A percentile compares a stretch with the other conserved stretches of the same genome.
Conservation (phyloP, 2,888 invertebrate genomes). For the Limnephilus auricula region DNA sequence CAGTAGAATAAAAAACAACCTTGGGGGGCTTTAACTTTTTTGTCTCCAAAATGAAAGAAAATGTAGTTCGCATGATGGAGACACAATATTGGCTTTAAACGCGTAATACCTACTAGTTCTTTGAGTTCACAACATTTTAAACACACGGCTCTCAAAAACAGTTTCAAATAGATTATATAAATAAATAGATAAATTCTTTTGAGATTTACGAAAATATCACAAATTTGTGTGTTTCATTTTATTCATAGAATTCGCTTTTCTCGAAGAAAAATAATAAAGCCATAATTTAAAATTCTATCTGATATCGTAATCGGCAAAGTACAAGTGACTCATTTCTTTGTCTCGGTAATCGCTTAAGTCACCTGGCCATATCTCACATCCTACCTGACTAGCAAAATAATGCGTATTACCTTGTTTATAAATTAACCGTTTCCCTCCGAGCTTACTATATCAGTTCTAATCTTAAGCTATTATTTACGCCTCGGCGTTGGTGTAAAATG, state of each 20-base stretch:
- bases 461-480: slow-evolving; percentile 60
- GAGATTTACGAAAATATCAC: neutral
- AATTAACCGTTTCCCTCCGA: slow-evolving; percentile 49
- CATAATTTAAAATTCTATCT: neutral
- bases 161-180: too few relatives aligned
- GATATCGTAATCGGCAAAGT: neutral
- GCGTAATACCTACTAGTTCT: too few relatives aligned
- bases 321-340: slow-evolving; percentile 26
- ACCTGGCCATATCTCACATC: slow-evolving; percentile 2
- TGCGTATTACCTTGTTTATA: slow-evolving; percentile 46
- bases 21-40: too few relatives aligned
- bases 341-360: slow-evolving; percentile 31
- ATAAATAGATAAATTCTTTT: too few relatives aligned
- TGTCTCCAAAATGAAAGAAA: too few relatives aligned
- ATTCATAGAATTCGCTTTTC: neutral
- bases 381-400: slow-evolving; percentile 53
- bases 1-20: too few relatives aligned
- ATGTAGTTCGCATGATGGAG: too few relatives aligned
- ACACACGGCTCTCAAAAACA: too few relatives aligned
- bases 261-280: neutral
- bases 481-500: slow-evolving; percentile 32
- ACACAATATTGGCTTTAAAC: too few relatives aligned
- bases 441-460: slow-evolving; percentile 55
- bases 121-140: too few relatives aligned
- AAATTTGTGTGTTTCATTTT: neutral